Conservation (phyloP, 2,797 vertebrate species). For the Acrocephalus scirpaceus region DNA sequence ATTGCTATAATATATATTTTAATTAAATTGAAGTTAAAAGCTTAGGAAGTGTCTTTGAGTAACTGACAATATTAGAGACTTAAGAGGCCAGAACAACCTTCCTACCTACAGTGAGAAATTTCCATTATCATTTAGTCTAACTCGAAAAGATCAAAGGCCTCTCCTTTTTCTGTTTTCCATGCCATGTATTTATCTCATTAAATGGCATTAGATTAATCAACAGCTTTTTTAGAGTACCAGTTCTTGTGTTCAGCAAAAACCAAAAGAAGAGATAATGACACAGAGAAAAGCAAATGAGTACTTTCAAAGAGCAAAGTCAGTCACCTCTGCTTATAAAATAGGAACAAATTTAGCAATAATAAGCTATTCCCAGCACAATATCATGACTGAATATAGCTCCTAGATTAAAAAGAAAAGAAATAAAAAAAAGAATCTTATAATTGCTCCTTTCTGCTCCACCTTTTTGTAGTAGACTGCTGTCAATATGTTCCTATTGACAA, state of each 20-base stretch:
- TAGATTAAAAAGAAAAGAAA: background rate
- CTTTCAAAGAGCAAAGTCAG: background rate
- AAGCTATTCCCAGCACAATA: background rate
- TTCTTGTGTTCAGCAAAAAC: background rate
- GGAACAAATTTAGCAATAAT: background rate
- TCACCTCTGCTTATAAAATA: background rate
- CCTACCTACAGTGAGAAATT: slow-evolving; percentile 32
- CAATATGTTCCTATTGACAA: background rate
- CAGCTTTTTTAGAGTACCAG: slow-evolving; percentile 18
- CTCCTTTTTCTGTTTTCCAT: background rate
- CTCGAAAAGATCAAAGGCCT: slow-evolving; percentile 53
- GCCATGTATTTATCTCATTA: slow-evolving; percentile 26
- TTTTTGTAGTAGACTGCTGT: background rate
- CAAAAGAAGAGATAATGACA: background rate
- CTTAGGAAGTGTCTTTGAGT: slow-evolving; percentile 26
- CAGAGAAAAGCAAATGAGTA: background rate
- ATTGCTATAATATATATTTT: background rate
- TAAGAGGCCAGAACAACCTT: slow-evolving; percentile 9
- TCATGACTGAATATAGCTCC: background rate
- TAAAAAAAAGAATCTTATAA: background rate
- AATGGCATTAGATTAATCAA: slow-evolving; percentile 7
- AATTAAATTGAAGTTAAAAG: slow-evolving; percentile 66
- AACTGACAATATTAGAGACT: slow-evolving; percentile 22
- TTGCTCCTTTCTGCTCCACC: background rate
- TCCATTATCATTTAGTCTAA: slow-evolving; percentile 10